These are phyloP conservation scores for Caenorhabditis latens DNA, from an alignment of 1,140 invertebrate species.

Conservation along the genomic window DNA sequence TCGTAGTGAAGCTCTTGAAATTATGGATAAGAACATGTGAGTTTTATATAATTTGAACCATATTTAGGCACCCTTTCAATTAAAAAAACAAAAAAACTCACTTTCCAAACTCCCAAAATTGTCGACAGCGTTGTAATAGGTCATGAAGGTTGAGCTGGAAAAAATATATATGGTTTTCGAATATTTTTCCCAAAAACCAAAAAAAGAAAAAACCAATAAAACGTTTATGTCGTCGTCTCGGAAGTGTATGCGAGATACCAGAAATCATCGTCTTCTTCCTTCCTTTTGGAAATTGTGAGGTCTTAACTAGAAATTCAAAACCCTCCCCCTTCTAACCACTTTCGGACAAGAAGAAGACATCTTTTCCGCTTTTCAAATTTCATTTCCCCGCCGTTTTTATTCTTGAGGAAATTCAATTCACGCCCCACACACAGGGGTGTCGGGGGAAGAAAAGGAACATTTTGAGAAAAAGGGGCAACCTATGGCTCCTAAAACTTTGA, in stretches of 20 bases:
- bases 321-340: no score
- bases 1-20: no score
- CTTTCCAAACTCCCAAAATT: constrained; percentile 44
- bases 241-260: neutral
- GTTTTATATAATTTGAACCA: no score
- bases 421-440: neutral
- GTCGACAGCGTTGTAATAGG: constrained; percentile 43
- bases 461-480: neutral
- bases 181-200: no score
- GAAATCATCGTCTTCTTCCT: neutral
- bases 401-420: constrained; percentile 4
- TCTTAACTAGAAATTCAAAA: neutral
- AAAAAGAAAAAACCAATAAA: neutral
- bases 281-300: neutral
- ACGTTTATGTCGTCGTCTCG: neutral
- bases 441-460: neutral
- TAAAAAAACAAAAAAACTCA: constrained; percentile 3
- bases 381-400: neutral
- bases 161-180: no score
- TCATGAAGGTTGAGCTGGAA: constrained; percentile 45
- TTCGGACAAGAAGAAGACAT: constrained; percentile 4
- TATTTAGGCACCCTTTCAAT: no score
- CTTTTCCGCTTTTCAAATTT: neutral
- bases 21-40: no score
- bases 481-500: no score